Evolutionary conservation across 2,888 invertebrate genomes (phyloP), one percentile per base, ranked within the genome.

Genomic region (Lordiphosa fenestrarum): DNA sequence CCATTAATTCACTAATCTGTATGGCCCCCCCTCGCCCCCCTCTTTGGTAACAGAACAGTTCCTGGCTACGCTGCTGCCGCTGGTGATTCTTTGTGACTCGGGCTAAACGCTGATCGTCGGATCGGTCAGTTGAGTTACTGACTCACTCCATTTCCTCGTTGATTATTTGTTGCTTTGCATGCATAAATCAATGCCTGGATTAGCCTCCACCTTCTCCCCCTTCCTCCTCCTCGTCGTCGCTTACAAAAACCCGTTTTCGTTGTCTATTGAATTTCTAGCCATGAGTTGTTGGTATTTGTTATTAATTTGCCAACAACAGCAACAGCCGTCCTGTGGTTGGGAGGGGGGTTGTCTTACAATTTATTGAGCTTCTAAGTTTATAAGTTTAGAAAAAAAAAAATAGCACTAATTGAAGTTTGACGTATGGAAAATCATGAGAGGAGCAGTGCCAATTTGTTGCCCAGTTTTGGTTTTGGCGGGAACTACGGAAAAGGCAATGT

Each of bases 331-430:
- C 40, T 53, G 47, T 33, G 25, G 38, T 37, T 37, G 19, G 36
- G 13, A 15, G 36, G 13, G 13, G 39, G 30, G 50, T 13, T 30
- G 19, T 33, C 12, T 39, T 53, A 68, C 70, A 71, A 78, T 81
- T 81, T 84, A 84, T 69, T 78, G 67, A 69, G 58, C 80, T 62
- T 51, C 74, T 66, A 66, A 78, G 77, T 82, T 74, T 69, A 82
- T 73, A 81, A 83, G 69, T 63, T 23, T 23, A 25, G 7, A 25
- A 25, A 6, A 25, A 23, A 7, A 10, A 6, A 42, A 9, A 38
- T 10, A 69, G 80, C 46, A 73, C 73, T 77, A 78, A 84, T 84
- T 84, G 67, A 76, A 84, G 48, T 15, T 51, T 41, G 53, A 54
- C 49, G 50, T 55, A 50, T 6, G 6, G 7, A 25, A 6, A 55